Evolutionary conservation across 2,113 vertebrate genomes (phyloP), one percentile per base, ranked within the genome.

Genomic region (Xiphophorus couchianus): DNA sequence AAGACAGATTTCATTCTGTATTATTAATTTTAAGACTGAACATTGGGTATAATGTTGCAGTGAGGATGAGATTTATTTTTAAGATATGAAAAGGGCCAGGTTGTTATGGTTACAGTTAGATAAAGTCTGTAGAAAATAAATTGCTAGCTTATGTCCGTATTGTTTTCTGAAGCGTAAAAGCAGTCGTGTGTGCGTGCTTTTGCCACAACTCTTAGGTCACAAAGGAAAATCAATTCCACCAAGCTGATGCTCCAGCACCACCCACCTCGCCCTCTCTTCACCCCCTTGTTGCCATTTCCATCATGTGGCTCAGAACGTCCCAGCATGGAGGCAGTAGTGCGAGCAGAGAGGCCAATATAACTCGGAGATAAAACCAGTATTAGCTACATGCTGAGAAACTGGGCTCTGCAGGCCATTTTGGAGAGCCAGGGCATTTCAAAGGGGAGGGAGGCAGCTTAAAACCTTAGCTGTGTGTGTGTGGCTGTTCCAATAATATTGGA

Each of bases 161-260:
- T 29, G 48, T 81, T 62, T n/a, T 42, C 39, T 76, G 60, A 69
- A 74, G 37, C 29, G n/a, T 29, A 27, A 71, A 71, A 27, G 19
- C 30, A 15, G 51, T 58, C n/a, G 25, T 58, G 51, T 9, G 51
- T 13, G 12, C 13, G 62, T 72, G 73, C 78, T 60, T 78, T 73
- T 28, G 62, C 82, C 76, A 73, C 81, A 81, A 66, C 71, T 81
- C 66, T 60, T 31, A 74, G 70, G 79, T 85, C 5, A 54, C 84
- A 85, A 83, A 90, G 77, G n/a, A 72, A 88, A 94, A 92, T 94
- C 89, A 88, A 89, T 90, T 91, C 85, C 89, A 82, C 86, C 84
- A 86, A 76, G 80, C 84, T 86, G 84, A 87, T 86, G 84, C 86
- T 88, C 76, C 82, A 62, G 54, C 69, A 67, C 69, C 76, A 81